phyloP scores from a whole-genome alignment of 2,113 vertebrate genomes.

The Hucho hucho region DNA sequence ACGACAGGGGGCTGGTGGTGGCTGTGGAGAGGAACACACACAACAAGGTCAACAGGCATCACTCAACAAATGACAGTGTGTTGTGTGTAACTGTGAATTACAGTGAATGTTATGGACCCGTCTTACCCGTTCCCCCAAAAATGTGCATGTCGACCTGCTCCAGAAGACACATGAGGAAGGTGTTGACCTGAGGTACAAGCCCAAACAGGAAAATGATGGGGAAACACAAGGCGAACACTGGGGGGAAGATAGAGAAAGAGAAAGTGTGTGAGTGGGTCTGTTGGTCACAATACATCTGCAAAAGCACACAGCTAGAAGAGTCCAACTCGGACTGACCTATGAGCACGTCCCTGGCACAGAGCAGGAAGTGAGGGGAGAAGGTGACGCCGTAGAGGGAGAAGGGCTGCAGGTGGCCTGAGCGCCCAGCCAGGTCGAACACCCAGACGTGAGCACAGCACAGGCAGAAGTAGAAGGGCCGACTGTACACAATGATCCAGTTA shows the following conservation, averaged over 20 bases:
- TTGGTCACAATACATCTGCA: background rate
- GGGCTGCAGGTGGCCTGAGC: conserved; percentile 77
- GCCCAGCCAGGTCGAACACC: conserved; percentile 86
- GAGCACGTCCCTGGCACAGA: conserved; percentile 80
- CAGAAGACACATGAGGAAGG: conserved; percentile 90
- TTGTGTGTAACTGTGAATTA: too few species aligned
- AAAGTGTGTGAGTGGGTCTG: background rate
- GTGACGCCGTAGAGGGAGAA: conserved; percentile 86
- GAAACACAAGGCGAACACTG: conserved; percentile 93
- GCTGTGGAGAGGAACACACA: conserved; percentile 66
- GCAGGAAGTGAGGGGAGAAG: conserved; percentile 80
- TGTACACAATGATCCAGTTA: conserved; percentile 95
- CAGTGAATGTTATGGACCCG: background rate
- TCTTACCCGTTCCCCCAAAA: conserved; percentile 87
- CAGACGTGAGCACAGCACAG: conserved; percentile 93
- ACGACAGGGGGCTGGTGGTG: conserved; percentile 87
- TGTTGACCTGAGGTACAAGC: conserved; percentile 97
- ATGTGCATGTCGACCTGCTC: conserved; percentile 91
- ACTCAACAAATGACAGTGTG: background rate
- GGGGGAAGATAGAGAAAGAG: conserved; percentile 51
- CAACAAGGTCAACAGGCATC: background rate
- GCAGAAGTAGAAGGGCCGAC: conserved; percentile 94
- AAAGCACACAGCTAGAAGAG: background rate
- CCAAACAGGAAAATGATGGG: conserved; percentile 93
- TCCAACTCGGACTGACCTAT: conserved; percentile 71